phyloP scores from a whole-genome alignment of 2,888 invertebrate genomes.

The Sarcophaga subvicina region DNA sequence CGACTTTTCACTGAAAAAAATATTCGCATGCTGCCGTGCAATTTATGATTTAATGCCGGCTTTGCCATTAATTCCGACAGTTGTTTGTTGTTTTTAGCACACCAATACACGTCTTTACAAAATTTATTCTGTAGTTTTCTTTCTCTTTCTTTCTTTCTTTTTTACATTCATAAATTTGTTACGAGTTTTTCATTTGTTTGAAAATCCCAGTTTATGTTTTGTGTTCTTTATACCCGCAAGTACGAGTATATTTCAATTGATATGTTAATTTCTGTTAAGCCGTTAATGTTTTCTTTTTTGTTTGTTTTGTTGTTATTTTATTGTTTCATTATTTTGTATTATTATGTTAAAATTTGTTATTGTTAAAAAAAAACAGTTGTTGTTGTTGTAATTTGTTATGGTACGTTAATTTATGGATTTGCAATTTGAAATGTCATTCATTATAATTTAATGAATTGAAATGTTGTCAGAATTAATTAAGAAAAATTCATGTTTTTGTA shows the following conservation, averaged over 20 bases:
- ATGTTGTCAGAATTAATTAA: slow-evolving; percentile 53
- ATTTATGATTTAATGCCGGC: slow-evolving; percentile 64
- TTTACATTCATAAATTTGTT: slow-evolving; percentile 9
- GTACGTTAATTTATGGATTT: slow-evolving; percentile 51
- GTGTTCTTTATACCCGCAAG: too few species aligned
- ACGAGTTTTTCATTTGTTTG: slow-evolving; percentile 34
- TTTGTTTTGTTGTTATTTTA: slow-evolving; percentile 11
- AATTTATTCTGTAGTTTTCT: background rate
- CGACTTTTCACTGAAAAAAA: background rate
- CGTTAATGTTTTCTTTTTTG: slow-evolving; percentile 53
- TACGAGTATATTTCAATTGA: slow-evolving; percentile 57
- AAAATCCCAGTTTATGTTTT: background rate
- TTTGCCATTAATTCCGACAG: slow-evolving; percentile 12
- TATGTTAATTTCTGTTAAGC: slow-evolving; percentile 67
- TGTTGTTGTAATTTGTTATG: slow-evolving; percentile 61
- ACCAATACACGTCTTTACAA: slow-evolving; percentile 18
- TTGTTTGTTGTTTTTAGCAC: slow-evolving; percentile 54
- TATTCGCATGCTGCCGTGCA: slow-evolving; percentile 62
- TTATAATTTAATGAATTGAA: slow-evolving; percentile 39
- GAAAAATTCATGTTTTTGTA: slow-evolving; percentile 19
- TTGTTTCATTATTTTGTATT: slow-evolving; percentile 41
- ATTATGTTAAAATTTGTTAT: slow-evolving; percentile 38
- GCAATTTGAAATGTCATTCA: slow-evolving; percentile 56
- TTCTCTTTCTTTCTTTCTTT: background rate
- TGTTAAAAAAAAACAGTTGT: slow-evolving; percentile 11